Conservation (phyloP, 2,888 invertebrate genomes). For the Artemia sinica region DNA sequence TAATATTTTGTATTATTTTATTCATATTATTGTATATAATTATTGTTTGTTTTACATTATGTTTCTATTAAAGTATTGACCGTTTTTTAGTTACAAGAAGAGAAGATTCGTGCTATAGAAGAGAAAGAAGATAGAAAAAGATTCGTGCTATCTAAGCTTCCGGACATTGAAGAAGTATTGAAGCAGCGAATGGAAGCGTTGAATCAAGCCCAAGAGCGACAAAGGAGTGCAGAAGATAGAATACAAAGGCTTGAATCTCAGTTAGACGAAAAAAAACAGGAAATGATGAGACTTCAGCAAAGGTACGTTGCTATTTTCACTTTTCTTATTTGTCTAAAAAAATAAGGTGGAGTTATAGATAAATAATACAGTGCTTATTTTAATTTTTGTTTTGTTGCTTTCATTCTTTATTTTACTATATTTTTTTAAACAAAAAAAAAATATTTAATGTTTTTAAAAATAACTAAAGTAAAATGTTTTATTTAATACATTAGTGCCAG, state of each 20-base stretch:
- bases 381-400: no score
- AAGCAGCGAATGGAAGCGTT: conserved; percentile 94
- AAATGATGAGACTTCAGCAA: conserved; percentile 75
- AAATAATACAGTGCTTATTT: no score
- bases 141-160: conserved; percentile 83
- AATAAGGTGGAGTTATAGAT: no score
- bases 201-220: conserved; percentile 78
- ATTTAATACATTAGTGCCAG: no score
- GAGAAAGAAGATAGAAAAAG: conserved; percentile 90
- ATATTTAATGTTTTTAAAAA: no score
- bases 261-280: conserved; percentile 80
- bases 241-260: conserved; percentile 78
- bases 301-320: conserved; percentile 32
- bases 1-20: no score
- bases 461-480: no score
- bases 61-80: conserved; percentile 5
- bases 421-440: no score
- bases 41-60: no score
- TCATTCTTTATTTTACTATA: no score
- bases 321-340: neutral
- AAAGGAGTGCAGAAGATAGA: conserved; percentile 91
- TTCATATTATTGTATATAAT: no score
- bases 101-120: conserved; percentile 80
- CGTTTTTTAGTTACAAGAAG: conserved; percentile 56
- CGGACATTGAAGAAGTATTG: conserved; percentile 92